phyloP scores from a whole-genome alignment of 2,113 vertebrate genomes.

The Hirundichthys speculiger region DNA sequence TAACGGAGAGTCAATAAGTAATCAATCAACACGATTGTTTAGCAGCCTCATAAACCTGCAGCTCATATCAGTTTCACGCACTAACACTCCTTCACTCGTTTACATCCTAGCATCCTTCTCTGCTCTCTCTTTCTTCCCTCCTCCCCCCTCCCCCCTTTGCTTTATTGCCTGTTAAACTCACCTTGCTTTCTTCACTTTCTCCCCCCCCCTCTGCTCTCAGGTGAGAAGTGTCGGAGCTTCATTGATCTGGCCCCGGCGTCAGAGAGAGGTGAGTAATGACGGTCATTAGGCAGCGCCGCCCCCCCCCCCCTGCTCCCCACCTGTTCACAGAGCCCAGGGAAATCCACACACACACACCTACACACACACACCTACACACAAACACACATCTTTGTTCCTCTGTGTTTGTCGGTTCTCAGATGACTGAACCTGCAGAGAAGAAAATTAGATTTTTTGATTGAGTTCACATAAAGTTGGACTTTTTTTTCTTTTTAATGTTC shows the following conservation, averaged over 20 bases:
- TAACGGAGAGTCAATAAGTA: no score
- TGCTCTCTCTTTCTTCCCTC: not conserved
- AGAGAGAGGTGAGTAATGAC: slow-evolving; percentile 92
- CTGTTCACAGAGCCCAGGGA: slow-evolving; percentile 43
- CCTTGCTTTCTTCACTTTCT: not conserved
- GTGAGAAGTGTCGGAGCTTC: slow-evolving; percentile 97
- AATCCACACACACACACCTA: not conserved
- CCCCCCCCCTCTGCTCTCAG: slow-evolving; percentile 75
- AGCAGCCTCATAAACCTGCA: no score
- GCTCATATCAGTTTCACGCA: no score
- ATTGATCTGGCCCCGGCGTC: slow-evolving; percentile 97
- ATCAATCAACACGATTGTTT: no score
- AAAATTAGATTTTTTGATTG: not conserved
- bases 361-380: not conserved
- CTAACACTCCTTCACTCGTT: no score
- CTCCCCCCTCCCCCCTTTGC: not conserved
- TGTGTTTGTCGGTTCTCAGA: not conserved
- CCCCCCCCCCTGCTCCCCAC: slow-evolving; percentile 50
- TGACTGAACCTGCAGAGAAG: not conserved
- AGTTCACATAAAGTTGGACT: not conserved
- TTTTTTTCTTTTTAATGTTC: not conserved
- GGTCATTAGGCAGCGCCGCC: slow-evolving; percentile 52
- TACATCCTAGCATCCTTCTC: no score
- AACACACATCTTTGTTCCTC: not conserved
- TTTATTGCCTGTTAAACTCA: not conserved